Percentiles rank a stretch among this genome's conserved stretches.
phyloP scores from a whole-genome alignment of 2,113 vertebrate genomes.

The human (Homo sapiens) region GRCh38 chr5:135920501-135921000 shows the following conservation, averaged over 20 bases:
- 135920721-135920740: not conserved
- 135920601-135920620: not conserved
- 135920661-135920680: not conserved
- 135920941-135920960: conserved; percentile 44
- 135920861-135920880: conserved; percentile 17
- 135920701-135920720: not conserved
- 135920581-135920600: not conserved
- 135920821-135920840: not conserved
- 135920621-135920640: not conserved
- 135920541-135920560: not conserved
- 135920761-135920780: not conserved
- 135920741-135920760: conserved; percentile 17
- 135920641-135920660: not conserved
- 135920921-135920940: not conserved
- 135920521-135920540: not conserved
- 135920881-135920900: not conserved
- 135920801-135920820: conserved; percentile 11
- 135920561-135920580: not conserved
- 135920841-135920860: not conserved
- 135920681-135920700: not conserved
- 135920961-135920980: conserved; percentile 24
- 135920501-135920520: not conserved
- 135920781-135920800: not conserved
- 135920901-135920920: conserved; percentile 11
- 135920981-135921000: conserved; percentile 11